These are phyloP conservation scores for Mesochorus sp. DNA, from an alignment of 2,888 invertebrate genomes.

Conservation along the genomic window DNA sequence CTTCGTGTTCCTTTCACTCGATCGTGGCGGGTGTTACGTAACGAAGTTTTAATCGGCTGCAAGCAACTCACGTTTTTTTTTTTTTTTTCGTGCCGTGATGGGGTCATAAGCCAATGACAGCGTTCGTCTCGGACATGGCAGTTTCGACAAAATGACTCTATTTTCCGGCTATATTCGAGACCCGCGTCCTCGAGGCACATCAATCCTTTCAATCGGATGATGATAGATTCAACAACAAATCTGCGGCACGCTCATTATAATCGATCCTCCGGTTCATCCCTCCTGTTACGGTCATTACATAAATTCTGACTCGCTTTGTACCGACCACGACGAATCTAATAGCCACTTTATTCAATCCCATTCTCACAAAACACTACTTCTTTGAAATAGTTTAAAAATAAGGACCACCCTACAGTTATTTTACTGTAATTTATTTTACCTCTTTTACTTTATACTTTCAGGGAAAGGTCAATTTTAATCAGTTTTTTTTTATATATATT, in stretches of 20 bases:
- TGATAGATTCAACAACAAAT: conserved; percentile 42
- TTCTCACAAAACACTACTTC: neutral
- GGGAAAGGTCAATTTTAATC: too few relatives aligned
- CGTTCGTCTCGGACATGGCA: neutral
- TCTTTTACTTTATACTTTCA: too few relatives aligned
- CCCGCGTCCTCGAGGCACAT: conserved; percentile 3
- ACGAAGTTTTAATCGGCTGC: conserved; percentile 56
- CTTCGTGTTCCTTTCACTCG: conserved; percentile 17
- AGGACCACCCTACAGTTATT: too few relatives aligned
- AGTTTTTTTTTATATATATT: too few relatives aligned
- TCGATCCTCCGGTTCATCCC: neutral
- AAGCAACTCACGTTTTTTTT: neutral
- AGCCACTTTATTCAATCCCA: neutral
- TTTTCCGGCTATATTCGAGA: conserved; percentile 46
- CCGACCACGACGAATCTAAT: neutral
- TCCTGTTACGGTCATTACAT: conserved; percentile 11
- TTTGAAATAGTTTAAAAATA: too few relatives aligned
- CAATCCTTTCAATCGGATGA: conserved; percentile 45
- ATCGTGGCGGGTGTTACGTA: conserved; percentile 8
- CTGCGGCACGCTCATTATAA: conserved; percentile 9
- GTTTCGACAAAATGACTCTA: conserved; percentile 27
- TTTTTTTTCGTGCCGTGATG: conserved; percentile 8
- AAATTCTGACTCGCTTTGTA: neutral
- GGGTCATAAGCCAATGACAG: conserved; percentile 27
- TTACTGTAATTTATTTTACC: too few relatives aligned